Conservation (phyloP, 2,113 vertebrate species). For the Neogobius melanostomus region DNA sequence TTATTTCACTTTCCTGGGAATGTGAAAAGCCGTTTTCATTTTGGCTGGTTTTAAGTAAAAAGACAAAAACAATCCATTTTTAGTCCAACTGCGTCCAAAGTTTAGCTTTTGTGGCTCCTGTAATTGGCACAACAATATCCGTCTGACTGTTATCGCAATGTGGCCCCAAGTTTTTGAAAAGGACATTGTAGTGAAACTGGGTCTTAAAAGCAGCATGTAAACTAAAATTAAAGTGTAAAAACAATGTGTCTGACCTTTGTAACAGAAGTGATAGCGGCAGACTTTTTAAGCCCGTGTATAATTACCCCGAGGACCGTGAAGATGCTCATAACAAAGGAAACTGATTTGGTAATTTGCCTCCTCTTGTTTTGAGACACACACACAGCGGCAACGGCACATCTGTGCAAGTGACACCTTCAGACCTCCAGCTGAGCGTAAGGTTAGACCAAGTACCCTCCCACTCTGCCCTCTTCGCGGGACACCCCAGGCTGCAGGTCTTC, state of each 20-base stretch:
- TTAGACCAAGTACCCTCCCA: slow-evolving; percentile 47
- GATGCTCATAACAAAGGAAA: slow-evolving; percentile 36
- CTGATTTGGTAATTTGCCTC: slow-evolving; percentile 34
- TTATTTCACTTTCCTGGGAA: too few species aligned
- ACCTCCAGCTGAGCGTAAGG: slow-evolving; percentile 55
- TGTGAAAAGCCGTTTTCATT: too few species aligned
- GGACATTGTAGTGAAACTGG: background rate
- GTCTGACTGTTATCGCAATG: too few species aligned
- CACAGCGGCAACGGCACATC: slow-evolving; percentile 19
- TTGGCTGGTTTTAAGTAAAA: too few species aligned
- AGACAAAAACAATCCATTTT: too few species aligned
- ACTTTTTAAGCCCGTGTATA: background rate
- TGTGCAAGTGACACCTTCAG: slow-evolving; percentile 34
- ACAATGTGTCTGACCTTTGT: background rate
- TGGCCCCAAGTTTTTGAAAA: background rate
- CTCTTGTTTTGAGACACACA: slow-evolving; percentile 10
- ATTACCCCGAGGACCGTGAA: slow-evolving; percentile 37
- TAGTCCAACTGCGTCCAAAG: too few species aligned
- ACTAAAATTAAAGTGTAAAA: background rate
- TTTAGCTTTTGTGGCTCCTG: too few species aligned
- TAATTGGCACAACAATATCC: too few species aligned
- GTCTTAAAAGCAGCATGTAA: background rate
- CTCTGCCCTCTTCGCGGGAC: slow-evolving; percentile 58
- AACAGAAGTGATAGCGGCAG: background rate
- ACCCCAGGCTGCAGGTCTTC: slow-evolving; percentile 59